Conservation (phyloP, 2,888 invertebrate genomes). For the Euspilapteryx auroguttella region DNA sequence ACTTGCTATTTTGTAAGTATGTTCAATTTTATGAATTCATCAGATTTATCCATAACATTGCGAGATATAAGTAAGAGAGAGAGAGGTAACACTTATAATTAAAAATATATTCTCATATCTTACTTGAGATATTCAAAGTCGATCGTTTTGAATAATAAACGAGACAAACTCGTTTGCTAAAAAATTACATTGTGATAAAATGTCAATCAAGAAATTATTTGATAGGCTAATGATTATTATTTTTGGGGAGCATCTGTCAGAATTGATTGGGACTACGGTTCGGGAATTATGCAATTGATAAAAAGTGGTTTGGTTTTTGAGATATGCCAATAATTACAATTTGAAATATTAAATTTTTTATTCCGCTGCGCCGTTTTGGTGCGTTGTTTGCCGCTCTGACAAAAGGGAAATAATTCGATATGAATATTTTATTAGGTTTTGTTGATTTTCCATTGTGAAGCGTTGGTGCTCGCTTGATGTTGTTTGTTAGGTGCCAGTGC, state of each 20-base stretch:
- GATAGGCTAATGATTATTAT: slow-evolving; percentile 20
- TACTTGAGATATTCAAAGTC: too few species aligned
- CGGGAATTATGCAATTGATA: too few species aligned
- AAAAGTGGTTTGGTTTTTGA: too few species aligned
- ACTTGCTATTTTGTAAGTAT: too few species aligned
- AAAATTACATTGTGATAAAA: slow-evolving; percentile 19
- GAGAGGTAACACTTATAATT: too few species aligned
- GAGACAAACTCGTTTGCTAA: slow-evolving; percentile 27
- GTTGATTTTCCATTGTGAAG: slow-evolving; percentile 42
- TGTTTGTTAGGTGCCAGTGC: too few species aligned
- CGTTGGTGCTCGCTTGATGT: slow-evolving; percentile 33
- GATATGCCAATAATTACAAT: slow-evolving; percentile 36
- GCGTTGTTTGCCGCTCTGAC: too few species aligned
- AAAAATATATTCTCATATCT: not conserved
- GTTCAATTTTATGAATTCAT: too few species aligned
- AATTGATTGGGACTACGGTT: slow-evolving; percentile 20
- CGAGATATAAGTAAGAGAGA: too few species aligned
- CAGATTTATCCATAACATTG: too few species aligned
- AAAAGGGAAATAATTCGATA: slow-evolving; percentile 21
- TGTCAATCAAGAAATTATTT: slow-evolving; percentile 43
- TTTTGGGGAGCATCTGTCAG: slow-evolving; percentile 17
- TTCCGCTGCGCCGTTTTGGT: too few species aligned
- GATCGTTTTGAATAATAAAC: slow-evolving; percentile 1
- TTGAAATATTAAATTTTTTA: slow-evolving; percentile 20
- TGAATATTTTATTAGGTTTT: slow-evolving; percentile 39